Conservation (phyloP, 1,140 invertebrate species). For the Drosophila ficusphila region DNA sequence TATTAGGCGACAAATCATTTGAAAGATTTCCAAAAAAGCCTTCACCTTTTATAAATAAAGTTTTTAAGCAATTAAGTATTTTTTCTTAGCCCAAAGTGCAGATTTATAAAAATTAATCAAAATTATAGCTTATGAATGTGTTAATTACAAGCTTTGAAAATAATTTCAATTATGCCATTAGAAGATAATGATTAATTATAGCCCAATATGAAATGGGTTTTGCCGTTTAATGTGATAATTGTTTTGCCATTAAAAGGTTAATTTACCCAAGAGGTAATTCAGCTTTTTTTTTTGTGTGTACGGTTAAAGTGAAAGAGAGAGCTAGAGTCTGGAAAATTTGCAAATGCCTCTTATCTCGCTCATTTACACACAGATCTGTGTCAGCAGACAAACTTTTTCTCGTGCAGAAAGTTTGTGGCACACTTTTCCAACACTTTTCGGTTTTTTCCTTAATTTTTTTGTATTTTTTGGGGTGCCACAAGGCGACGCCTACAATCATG, state of each 20-base stretch:
- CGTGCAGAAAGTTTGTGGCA: conserved; percentile 64
- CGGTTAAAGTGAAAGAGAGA: not conserved
- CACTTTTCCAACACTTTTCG: conserved; percentile 40
- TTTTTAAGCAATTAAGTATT: too few relatives aligned
- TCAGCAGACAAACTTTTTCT: conserved; percentile 53
- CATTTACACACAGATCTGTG: conserved; percentile 27
- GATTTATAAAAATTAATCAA: too few relatives aligned
- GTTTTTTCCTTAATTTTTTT: not conserved
- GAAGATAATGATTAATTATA: not conserved
- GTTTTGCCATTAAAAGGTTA: not conserved
- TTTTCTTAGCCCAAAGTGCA: too few relatives aligned
- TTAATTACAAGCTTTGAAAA: not conserved
- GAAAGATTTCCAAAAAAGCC: not conserved
- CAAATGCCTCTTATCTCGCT: conserved; percentile 5
- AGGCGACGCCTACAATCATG: conserved; percentile 62
- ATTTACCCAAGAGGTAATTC: not conserved
- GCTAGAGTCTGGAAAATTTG: conserved; percentile 1
- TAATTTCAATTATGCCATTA: not conserved
- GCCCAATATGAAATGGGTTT: not conserved
- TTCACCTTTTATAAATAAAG: too few relatives aligned
- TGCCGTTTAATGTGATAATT: not conserved
- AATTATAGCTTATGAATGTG: too few relatives aligned
- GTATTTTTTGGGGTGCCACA: conserved; percentile 25
- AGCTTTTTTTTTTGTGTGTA: not conserved
- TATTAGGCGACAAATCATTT: not conserved